Evolutionary conservation across 2,797 vertebrate species (phyloP), one percentile per base, ranked within the genome.

Genomic region (Uromys caudimaculatus): DNA sequence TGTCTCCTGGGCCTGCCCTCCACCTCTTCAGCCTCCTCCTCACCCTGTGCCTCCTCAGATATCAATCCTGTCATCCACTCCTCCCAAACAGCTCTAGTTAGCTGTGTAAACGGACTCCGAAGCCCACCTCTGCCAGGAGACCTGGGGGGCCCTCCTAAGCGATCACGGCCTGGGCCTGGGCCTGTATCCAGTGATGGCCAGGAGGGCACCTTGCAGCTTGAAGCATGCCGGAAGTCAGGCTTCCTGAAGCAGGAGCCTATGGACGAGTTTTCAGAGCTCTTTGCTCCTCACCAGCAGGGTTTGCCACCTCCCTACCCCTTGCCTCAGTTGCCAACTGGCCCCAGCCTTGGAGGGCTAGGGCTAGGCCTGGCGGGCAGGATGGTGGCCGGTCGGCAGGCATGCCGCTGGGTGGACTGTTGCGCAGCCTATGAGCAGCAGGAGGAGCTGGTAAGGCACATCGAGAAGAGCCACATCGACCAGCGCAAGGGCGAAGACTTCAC

Each of bases 401-500:
- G 99, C 97, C 99, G 99, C 91, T 99, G 99, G 99, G 99, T 99
- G 96, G 99, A 99, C 98, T 99, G 99, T 98, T 99, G 99, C 38
- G 99, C 99, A 75, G 98, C 99, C 6, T 99, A 99, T 0, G 99
- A 99, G 97, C 99, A 99, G 98, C 99, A 99, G 99, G 99, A 99
- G 58, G 99, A 99, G 98, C 99, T 99, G 97, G 99, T 99, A 97
- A 99, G 99, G 98, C 99, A 99, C 98, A 99, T 99, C 90, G 99
- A 99, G 98, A 99, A 99, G 98, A 99, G 99, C 78, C 99, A 99
- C 98, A 99, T 99, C 1, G 99, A 99, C 98, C 99, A 99, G 98
- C 99, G 99, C 97, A 99, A 99, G 98, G 99, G 99, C 24, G 99
- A 99, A 98, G 99, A 99, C 98, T 99, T 99, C 98, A 99, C 99